Conservation (phyloP, 2,888 invertebrate species). For the Chelonus formosanus region DNA sequence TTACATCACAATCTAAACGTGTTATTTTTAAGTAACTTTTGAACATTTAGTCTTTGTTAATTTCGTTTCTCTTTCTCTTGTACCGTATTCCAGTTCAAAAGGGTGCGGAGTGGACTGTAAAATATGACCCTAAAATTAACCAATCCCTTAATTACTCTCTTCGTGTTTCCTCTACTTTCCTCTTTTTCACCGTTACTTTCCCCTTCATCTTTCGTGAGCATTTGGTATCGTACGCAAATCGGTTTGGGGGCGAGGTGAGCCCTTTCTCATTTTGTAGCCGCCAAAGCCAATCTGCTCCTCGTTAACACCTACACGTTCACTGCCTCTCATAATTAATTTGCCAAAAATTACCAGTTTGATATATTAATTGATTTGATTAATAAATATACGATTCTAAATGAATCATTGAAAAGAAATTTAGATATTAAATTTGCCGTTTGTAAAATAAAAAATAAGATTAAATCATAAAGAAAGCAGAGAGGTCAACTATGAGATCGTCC, state of each 20-base stretch:
- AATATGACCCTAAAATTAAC: constrained; percentile 62
- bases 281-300: constrained; percentile 50
- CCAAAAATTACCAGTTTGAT: constrained; percentile 6
- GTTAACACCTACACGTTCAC: constrained; percentile 42
- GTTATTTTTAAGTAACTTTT: constrained; percentile 13
- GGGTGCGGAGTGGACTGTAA: constrained; percentile 36
- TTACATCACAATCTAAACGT: not conserved
- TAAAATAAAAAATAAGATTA: constrained; percentile 56
- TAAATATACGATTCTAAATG: too few relatives aligned
- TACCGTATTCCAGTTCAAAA: constrained; percentile 17
- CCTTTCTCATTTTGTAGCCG: constrained; percentile 24
- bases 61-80: constrained; percentile 8
- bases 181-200: constrained; percentile 19
- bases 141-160: constrained; percentile 61
- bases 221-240: constrained; percentile 29
- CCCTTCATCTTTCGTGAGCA: constrained; percentile 35
- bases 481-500: constrained; percentile 46
- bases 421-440: constrained; percentile 21
- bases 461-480: constrained; percentile 51
- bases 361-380: not conserved
- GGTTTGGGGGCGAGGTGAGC: constrained; percentile 16
- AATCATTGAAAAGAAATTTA: too few relatives aligned
- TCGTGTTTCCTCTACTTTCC: constrained; percentile 46
- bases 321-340: constrained; percentile 23
- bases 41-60: constrained; percentile 7